Evolutionary conservation across 2,888 invertebrate species (phyloP).

Genomic region (Empis stercorea): DNA sequence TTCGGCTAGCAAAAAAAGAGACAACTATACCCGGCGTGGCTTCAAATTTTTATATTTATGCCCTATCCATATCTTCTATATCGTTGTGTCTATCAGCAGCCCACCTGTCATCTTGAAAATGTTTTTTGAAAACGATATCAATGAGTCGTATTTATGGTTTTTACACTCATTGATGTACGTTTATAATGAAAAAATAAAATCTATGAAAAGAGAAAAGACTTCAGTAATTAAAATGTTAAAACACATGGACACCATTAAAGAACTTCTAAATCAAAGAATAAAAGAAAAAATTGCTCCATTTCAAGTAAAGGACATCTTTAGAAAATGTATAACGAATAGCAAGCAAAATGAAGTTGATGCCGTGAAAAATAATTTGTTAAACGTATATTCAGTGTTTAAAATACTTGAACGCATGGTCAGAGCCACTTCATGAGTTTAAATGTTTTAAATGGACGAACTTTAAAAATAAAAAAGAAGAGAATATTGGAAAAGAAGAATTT

Average conservation of each 20-base stretch:
- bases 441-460: too few relatives aligned
- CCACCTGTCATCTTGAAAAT: background rate
- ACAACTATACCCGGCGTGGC: too few relatives aligned
- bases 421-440: too few relatives aligned
- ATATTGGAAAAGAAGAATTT: too few relatives aligned
- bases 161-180: background rate
- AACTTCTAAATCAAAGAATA: background rate
- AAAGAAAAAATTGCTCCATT: background rate
- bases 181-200: constrained; percentile 1
- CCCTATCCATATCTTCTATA: too few relatives aligned
- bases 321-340: background rate
- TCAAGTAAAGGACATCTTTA: background rate
- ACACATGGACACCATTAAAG: background rate
- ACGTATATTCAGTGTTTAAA: too few relatives aligned
- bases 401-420: too few relatives aligned
- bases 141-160: background rate
- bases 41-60: too few relatives aligned
- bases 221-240: background rate
- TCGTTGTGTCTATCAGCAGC: background rate
- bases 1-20: too few relatives aligned
- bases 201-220: background rate
- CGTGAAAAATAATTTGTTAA: too few relatives aligned
- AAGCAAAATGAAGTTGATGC: background rate
- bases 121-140: background rate
- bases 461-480: too few relatives aligned